Evolutionary conservation across 1,140 invertebrate species (phyloP).

Genomic region (Lepidurus apus): DNA sequence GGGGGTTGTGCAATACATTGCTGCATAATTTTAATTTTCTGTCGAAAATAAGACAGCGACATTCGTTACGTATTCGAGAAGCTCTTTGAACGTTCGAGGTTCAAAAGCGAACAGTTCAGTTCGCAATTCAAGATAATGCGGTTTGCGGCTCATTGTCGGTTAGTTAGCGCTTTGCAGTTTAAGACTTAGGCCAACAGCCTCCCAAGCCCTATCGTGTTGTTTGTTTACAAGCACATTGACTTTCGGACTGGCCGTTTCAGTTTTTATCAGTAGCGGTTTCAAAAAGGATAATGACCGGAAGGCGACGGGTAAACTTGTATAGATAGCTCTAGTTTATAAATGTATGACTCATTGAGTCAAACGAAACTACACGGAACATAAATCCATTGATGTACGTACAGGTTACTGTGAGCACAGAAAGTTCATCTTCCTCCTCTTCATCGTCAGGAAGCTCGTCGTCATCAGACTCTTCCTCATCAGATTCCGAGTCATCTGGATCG

Average conservation of each 20-base stretch:
- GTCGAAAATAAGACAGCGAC: too few relatives aligned
- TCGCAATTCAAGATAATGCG: too few relatives aligned
- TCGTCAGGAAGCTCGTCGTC: background rate
- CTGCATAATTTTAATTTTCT: too few relatives aligned
- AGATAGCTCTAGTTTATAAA: background rate
- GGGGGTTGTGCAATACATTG: too few relatives aligned
- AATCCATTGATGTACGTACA: background rate
- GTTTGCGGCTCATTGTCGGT: too few relatives aligned
- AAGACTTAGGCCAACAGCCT: too few relatives aligned
- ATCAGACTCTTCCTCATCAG: background rate
- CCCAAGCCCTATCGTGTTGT: background rate
- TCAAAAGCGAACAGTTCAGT: too few relatives aligned
- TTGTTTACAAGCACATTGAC: constrained; percentile 2
- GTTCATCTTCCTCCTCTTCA: background rate
- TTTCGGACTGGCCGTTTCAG: background rate
- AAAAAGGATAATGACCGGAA: background rate
- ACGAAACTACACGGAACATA: background rate
- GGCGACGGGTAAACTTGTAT: background rate
- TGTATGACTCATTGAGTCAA: background rate
- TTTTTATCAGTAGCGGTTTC: background rate
- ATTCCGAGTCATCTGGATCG: background rate
- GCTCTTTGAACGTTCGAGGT: too few relatives aligned
- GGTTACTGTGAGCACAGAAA: constrained; percentile 4
- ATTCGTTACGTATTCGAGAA: too few relatives aligned
- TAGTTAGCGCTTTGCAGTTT: too few relatives aligned